Percentiles rank a stretch among this genome's conserved stretches.
phyloP scores from a whole-genome alignment of 1,140 invertebrate genomes.

The Oppia nitens region DNA sequence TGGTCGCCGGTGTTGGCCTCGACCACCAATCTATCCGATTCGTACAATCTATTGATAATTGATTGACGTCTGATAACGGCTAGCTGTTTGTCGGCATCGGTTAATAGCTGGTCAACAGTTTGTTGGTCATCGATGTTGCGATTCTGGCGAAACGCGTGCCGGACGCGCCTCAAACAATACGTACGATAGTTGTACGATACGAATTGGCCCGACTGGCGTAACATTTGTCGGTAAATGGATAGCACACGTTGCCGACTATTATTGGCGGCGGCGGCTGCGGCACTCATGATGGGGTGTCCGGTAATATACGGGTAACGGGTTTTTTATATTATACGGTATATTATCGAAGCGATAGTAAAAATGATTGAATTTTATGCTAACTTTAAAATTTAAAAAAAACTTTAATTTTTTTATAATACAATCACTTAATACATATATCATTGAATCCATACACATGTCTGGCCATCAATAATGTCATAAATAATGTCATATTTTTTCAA shows the following conservation, averaged over 20 bases:
- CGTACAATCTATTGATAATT: conserved; percentile 17
- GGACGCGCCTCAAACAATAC: conserved; percentile 27
- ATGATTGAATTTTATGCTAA: too few relatives aligned
- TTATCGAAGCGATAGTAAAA: too few relatives aligned
- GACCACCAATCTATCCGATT: conserved; percentile 17
- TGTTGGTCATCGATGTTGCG: conserved; percentile 23
- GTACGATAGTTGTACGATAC: conserved; percentile 23
- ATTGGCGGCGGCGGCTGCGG: too few relatives aligned
- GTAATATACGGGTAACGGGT: too few relatives aligned
- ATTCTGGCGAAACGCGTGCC: conserved; percentile 28
- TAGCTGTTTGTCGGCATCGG: conserved; percentile 26
- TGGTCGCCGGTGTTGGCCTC: conserved; percentile 15
- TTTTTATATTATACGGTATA: too few relatives aligned
- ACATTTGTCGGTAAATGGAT: conserved; percentile 19
- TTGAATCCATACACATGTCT: too few relatives aligned
- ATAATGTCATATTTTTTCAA: too few relatives aligned
- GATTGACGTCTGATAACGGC: conserved; percentile 28
- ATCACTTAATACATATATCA: too few relatives aligned
- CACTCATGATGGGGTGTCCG: too few relatives aligned
- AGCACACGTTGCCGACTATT: conserved; percentile 12
- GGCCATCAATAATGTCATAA: too few relatives aligned
- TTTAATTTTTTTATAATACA: too few relatives aligned
- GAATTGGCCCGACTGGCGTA: conserved; percentile 20
- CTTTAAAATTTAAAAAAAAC: too few relatives aligned
- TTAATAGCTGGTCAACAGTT: conserved; percentile 23